Percentiles rank a stretch among this genome's conserved stretches.
phyloP scores from a whole-genome alignment of 1,140 invertebrate species.

The Drosophila ohnishii region DNA sequence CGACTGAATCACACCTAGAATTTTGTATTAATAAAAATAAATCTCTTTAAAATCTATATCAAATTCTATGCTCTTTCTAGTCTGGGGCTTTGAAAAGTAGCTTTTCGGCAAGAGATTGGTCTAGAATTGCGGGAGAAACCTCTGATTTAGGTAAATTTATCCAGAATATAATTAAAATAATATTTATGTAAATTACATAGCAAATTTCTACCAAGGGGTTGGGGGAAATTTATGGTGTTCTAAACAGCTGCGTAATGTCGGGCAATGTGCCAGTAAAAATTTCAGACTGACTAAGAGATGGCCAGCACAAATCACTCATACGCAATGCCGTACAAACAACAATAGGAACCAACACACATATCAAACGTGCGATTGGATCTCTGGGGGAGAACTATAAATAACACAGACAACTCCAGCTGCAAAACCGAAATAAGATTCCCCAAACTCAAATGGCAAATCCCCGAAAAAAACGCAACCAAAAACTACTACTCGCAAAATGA shows the following conservation, averaged over 20 bases:
- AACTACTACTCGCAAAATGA: constrained; percentile 28
- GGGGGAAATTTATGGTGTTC: constrained; percentile 50
- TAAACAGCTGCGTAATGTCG: constrained; percentile 78
- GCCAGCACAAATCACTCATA: constrained; percentile 74
- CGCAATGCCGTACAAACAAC: constrained; percentile 71
- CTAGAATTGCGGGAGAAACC: not conserved
- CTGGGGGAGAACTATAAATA: constrained; percentile 64
- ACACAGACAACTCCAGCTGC: constrained; percentile 56
- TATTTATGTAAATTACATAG: constrained; percentile 58
- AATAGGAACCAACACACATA: constrained; percentile 51
- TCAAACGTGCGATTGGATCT: constrained; percentile 20
- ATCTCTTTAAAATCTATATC: not conserved
- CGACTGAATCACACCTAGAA: not conserved
- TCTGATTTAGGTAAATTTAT: not conserved
- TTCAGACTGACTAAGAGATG: constrained; percentile 37
- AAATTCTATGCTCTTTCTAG: not conserved
- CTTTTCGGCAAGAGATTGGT: not conserved
- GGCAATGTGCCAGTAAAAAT: constrained; percentile 65
- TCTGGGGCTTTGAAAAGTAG: not conserved
- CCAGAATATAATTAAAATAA: not conserved
- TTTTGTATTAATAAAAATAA: not conserved
- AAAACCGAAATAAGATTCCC: constrained; percentile 41
- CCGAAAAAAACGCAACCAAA: constrained; percentile 15
- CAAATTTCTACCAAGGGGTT: constrained; percentile 16
- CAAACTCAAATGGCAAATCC: constrained; percentile 63